A percentile compares a stretch with the other conserved stretches of the same genome.
Evolutionary conservation across 2,888 invertebrate species (phyloP).

Genomic region (Galeruca laticollis): DNA sequence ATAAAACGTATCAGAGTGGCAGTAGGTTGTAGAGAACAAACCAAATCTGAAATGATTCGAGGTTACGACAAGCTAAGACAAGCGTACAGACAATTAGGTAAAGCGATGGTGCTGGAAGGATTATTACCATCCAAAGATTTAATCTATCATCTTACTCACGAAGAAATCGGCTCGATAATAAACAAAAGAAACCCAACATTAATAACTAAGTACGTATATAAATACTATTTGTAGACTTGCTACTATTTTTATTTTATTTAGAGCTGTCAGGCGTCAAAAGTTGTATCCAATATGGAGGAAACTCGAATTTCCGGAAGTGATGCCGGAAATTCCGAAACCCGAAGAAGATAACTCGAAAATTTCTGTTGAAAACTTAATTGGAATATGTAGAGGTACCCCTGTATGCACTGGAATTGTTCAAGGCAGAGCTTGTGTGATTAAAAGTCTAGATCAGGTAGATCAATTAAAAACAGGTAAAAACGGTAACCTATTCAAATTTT

Average conservation of each 20-base stretch:
- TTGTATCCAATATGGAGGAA: slow-evolving; percentile 73
- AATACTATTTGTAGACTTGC: not conserved
- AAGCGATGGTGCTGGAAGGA: slow-evolving; percentile 73
- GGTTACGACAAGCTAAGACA: slow-evolving; percentile 72
- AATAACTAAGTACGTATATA: slow-evolving; percentile 72
- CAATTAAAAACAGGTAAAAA: slow-evolving; percentile 60
- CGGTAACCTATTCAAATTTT: not conserved
- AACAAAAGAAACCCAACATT: slow-evolving; percentile 69
- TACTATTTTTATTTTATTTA: slow-evolving; percentile 56
- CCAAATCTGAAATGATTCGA: slow-evolving; percentile 73
- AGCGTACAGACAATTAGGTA: slow-evolving; percentile 71
- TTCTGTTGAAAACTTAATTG: slow-evolving; percentile 28
- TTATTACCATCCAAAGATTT: slow-evolving; percentile 75
- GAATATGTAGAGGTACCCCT: slow-evolving; percentile 71
- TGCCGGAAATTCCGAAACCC: slow-evolving; percentile 55
- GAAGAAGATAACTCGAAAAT: slow-evolving; percentile 36
- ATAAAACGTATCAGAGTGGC: slow-evolving; percentile 73
- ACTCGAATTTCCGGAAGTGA: slow-evolving; percentile 75
- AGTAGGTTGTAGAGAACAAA: slow-evolving; percentile 75
- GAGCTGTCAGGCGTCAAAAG: slow-evolving; percentile 76
- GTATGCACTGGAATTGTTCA: slow-evolving; percentile 78
- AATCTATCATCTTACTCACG: slow-evolving; percentile 76
- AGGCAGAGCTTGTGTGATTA: slow-evolving; percentile 80
- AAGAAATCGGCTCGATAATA: slow-evolving; percentile 74
- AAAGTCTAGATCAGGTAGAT: slow-evolving; percentile 72